A percentile compares a stretch with the other conserved stretches of the same genome.
Evolutionary conservation across 1,140 invertebrate genomes (phyloP).

Genomic region (Elymnias hypermnestra): DNA sequence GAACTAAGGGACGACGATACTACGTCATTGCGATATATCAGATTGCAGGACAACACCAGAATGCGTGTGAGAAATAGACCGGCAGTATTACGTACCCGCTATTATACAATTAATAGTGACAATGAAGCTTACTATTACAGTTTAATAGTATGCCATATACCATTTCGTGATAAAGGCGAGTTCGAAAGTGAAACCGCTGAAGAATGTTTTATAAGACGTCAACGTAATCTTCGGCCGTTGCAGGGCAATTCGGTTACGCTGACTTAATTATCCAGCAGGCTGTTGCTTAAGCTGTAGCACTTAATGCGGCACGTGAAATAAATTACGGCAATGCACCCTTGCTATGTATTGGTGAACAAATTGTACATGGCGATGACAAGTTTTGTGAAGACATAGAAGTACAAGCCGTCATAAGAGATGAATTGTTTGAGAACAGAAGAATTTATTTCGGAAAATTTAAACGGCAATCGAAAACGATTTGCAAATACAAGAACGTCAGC

Average conservation of each 20-base stretch:
- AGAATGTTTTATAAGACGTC: conserved; percentile 11
- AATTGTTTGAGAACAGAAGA: conserved; percentile 8
- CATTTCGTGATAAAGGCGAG: conserved; percentile 1
- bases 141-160: conserved; percentile 5
- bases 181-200: background rate
- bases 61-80: conserved; percentile 29
- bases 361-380: no score
- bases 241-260: no score
- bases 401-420: no score
- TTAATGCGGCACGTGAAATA: no score
- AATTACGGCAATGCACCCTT: no score
- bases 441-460: no score
- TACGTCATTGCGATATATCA: conserved; percentile 13
- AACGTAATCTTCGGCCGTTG: background rate
- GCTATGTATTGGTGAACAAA: no score
- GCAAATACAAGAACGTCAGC: no score
- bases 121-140: conserved; percentile 11
- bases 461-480: no score
- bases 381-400: no score
- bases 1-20: conserved; percentile 18
- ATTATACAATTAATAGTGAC: conserved; percentile 29
- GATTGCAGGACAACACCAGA: conserved; percentile 22
- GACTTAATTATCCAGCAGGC: no score
- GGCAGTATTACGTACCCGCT: conserved; percentile 24
- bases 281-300: no score